phyloP scores from a whole-genome alignment of 2,113 vertebrate species.

The Calypte anna region DNA sequence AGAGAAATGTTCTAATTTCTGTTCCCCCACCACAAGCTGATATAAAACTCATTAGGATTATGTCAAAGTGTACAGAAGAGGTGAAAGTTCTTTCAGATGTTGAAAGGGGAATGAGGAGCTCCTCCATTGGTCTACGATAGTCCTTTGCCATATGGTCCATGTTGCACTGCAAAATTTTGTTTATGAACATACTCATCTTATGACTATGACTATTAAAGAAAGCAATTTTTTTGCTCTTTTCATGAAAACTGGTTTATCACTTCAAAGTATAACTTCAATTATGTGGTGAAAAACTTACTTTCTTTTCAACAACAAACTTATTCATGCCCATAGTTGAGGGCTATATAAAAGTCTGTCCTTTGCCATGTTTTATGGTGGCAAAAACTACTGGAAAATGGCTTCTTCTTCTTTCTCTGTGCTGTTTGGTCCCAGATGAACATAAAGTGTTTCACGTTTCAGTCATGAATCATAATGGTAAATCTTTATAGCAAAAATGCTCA shows the following conservation, averaged over 20 bases:
- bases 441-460: neutral
- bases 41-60: neutral
- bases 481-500: neutral
- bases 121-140: neutral
- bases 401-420: neutral
- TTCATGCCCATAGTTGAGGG: neutral
- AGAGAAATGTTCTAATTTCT: neutral
- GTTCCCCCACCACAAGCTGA: neutral
- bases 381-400: neutral
- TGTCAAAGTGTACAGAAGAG: neutral
- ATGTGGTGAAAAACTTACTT: neutral
- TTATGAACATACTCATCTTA: neutral
- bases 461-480: neutral
- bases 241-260: neutral
- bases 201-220: neutral
- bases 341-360: neutral
- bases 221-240: neutral
- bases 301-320: neutral
- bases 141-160: accelerated
- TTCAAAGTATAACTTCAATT: neutral
- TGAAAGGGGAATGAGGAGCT: accelerated
- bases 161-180: neutral
- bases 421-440: neutral
- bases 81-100: neutral
- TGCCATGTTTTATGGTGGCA: neutral